These are phyloP conservation scores for Crocodylus rhombifer DNA, from an alignment of 2,797 vertebrate species.

Conservation along the genomic window DNA sequence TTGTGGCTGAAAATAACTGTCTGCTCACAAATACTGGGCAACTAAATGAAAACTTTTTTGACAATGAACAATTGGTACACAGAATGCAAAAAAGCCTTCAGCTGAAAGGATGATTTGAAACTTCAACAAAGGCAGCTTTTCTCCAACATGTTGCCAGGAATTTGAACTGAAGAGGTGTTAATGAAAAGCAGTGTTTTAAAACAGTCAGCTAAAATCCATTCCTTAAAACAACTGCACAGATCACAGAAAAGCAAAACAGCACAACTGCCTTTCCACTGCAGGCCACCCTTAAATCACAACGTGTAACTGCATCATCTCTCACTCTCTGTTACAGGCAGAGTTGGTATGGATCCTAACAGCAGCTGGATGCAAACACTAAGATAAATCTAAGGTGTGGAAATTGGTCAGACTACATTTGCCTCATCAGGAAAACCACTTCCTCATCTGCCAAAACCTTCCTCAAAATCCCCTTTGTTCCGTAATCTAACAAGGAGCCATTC, in stretches of 20 bases:
- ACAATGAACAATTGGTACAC: conserved; percentile 4
- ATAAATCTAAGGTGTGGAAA: not conserved
- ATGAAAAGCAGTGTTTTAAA: not conserved
- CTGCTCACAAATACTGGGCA: conserved; percentile 44
- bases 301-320: conserved; percentile 6
- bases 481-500: not conserved
- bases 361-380: not conserved
- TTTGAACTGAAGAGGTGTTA: not conserved
- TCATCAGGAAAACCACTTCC: not conserved
- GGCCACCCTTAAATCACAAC: not conserved
- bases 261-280: not conserved
- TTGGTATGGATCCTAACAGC: not conserved
- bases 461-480: not conserved
- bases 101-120: not conserved
- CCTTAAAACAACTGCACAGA: not conserved
- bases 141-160: not conserved
- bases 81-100: not conserved
- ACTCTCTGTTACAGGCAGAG: not conserved
- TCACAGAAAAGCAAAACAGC: not conserved
- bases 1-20: conserved; percentile 31
- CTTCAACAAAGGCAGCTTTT: conserved; percentile 29
- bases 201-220: not conserved
- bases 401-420: not conserved
- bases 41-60: not conserved
- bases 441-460: not conserved